phyloP scores from a whole-genome alignment of 2,888 invertebrate species.

The Melinopterus prodromus region DNA sequence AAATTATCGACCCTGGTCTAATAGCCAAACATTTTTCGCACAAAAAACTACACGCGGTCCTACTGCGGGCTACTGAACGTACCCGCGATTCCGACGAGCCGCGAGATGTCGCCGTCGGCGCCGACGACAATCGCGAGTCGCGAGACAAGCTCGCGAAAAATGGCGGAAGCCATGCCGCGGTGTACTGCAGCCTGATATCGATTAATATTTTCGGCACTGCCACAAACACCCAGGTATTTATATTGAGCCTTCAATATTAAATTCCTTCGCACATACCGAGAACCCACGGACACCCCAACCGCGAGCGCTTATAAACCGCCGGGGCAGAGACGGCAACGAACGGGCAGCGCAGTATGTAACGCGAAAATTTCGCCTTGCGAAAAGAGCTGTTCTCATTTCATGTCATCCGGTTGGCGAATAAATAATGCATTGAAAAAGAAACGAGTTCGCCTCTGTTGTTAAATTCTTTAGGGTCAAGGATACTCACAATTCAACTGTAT shows the following conservation, averaged over 20 bases:
- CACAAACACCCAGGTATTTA: not conserved
- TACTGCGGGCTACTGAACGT: no score
- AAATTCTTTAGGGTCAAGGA: not conserved
- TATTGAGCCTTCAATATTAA: not conserved
- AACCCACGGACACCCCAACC: not conserved
- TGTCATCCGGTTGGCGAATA: not conserved
- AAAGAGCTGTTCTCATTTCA: no score
- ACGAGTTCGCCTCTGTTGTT: not conserved
- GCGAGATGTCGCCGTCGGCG: no score
- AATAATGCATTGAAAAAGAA: not conserved
- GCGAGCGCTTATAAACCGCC: not conserved
- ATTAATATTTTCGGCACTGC: not conserved
- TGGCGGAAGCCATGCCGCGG: not conserved
- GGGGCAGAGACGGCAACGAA: not conserved
- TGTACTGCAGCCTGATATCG: not conserved
- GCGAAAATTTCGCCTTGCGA: not conserved
- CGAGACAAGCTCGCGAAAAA: not conserved
- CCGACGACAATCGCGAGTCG: not conserved
- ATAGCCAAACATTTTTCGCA: no score
- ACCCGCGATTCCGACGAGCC: no score
- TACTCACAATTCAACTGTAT: not conserved
- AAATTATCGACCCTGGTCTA: no score
- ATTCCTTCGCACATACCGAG: not conserved
- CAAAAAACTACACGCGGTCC: no score
- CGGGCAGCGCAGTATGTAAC: not conserved